A percentile compares a stretch with the other conserved stretches of the same genome.
phyloP scores from a whole-genome alignment of 2,797 vertebrate species.

The Urocyon cinereoargenteus region DNA sequence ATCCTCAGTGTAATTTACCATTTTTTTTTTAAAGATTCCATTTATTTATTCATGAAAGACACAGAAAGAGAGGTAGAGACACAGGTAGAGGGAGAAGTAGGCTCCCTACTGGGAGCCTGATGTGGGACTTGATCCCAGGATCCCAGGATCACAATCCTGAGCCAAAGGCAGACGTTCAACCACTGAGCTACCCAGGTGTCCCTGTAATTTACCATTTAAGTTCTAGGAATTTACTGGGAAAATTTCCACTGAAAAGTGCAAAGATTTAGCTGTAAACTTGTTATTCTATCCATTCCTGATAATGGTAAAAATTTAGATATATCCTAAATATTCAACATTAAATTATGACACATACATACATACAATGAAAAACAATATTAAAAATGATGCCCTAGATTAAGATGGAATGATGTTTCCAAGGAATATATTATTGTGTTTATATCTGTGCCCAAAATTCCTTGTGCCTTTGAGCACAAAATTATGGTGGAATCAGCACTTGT shows the following conservation, averaged over 20 bases:
- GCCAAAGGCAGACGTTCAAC: no score
- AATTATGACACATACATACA: not conserved
- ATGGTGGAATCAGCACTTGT: not conserved
- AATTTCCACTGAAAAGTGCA: not conserved
- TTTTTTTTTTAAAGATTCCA: not conserved
- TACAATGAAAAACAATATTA: not conserved
- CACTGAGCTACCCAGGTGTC: no score
- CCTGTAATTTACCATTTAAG: not conserved
- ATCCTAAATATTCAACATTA: not conserved
- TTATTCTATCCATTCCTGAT: not conserved
- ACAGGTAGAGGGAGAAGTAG: no score
- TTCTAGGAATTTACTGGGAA: not conserved
- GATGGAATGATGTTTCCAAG: not conserved
- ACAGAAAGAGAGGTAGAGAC: no score
- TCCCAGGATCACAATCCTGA: no score
- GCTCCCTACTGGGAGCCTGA: no score
- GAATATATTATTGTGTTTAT: not conserved
- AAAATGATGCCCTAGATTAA: not conserved
- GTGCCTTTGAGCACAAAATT: not conserved
- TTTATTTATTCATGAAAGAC: no score
- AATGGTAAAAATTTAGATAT: not conserved
- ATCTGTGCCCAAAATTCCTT: not conserved
- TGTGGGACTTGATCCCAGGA: no score
- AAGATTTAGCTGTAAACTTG: not conserved
- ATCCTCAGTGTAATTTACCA: not conserved